Base-by-base conservation (phyloP, 2,113 vertebrate species). In the Oreotrochilus melanogaster region DNA sequence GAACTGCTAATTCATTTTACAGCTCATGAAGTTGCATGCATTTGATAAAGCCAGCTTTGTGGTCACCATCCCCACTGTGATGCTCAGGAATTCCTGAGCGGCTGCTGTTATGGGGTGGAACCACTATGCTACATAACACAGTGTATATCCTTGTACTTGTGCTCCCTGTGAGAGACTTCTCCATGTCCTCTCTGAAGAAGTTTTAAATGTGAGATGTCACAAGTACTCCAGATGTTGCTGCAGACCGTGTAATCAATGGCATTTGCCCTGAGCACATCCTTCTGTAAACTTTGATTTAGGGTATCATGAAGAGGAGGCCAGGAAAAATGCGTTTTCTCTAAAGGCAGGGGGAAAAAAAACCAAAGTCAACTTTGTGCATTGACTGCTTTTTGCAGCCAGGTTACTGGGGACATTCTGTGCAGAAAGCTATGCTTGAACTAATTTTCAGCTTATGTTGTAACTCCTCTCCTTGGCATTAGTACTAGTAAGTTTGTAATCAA, bases 401-500 rank as follows among this genome's bases (percentile, higher is more conserved):
- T 89, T 95, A 83, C 42, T 43, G 30, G n/a, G 48, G 56, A 21
- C 28, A 5, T 50, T 66, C 53, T 80, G 37, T 69, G 53, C n/a
- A 87, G 71, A 89, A 70, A 71, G 10, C 58, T 74, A 5, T 6
- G 5, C 53, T 88, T 80, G 76, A 96, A 88, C 43, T 87, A 1
- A 25, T 76, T 88, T 95, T 93, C 69, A 80, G 58, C 13, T 94
- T 80, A 35, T 48, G 31, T 54, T 88, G 42, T 92, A 93, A 71
- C 78, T 95, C 67, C 79, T 74, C 79, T 92, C 86, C 93, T 97
- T 78, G 37, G 76, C 85, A 89, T 74, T 94, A 86, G 70, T 83
- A 76, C 69, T 73, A 60, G 31, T 88, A 96, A 93, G 92, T 94
- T 96, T 96, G 85, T 94, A 92, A 79, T 91, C 90, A 89, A 96